phyloP scores from a whole-genome alignment of 2,113 vertebrate species.

The Hemiprocne comata region DNA sequence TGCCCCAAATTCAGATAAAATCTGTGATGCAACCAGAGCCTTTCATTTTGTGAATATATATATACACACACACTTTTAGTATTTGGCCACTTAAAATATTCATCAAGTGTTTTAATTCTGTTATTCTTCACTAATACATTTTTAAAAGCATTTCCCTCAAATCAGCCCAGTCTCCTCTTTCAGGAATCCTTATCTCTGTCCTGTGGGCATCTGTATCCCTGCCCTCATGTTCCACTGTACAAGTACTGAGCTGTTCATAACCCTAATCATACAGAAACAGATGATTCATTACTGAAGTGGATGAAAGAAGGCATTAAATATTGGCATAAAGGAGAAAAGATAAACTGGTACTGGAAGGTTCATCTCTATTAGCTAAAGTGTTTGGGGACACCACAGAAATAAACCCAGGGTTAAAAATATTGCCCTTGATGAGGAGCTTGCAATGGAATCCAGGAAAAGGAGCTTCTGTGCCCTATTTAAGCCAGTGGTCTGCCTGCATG shows the following conservation, averaged over 20 bases:
- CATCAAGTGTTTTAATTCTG: constrained; percentile 25
- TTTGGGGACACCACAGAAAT: constrained; percentile 16
- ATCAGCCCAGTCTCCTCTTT: constrained; percentile 19
- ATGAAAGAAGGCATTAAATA: constrained; percentile 47
- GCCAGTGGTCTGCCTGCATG: background rate
- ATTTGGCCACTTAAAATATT: constrained; percentile 37
- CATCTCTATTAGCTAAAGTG: background rate
- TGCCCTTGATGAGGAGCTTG: background rate
- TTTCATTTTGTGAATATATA: background rate
- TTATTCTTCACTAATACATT: constrained; percentile 22
- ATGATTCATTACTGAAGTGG: constrained; percentile 34
- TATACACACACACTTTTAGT: background rate
- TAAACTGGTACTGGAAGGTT: constrained; percentile 16
- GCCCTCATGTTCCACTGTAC: constrained; percentile 13
- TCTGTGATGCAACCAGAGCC: background rate
- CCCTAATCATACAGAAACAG: constrained; percentile 27
- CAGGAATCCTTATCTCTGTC: constrained; percentile 54
- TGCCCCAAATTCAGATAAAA: background rate
- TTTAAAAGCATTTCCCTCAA: background rate
- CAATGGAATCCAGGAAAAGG: background rate
- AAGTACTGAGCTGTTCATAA: constrained; percentile 17
- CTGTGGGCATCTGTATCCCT: constrained; percentile 40
- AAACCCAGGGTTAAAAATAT: background rate
- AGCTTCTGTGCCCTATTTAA: background rate
- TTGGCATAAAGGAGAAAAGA: constrained; percentile 27